phyloP scores from a whole-genome alignment of 1,140 invertebrate species.

The Drosophila baimaii region DNA sequence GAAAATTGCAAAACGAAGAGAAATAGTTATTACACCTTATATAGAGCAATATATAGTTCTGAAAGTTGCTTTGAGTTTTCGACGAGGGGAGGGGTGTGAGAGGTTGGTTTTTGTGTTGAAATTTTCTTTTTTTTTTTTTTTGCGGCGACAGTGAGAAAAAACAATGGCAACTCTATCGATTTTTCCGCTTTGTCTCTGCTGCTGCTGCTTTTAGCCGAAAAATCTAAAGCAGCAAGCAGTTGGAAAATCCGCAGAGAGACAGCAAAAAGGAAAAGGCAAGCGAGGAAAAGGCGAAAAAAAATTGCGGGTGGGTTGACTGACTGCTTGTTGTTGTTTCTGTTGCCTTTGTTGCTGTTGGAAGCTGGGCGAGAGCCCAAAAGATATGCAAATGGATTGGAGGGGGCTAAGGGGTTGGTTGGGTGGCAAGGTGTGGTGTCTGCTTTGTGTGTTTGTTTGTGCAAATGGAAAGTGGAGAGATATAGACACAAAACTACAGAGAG shows the following conservation, averaged over 20 bases:
- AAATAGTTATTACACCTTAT: neutral
- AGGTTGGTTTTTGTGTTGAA: conserved; percentile 35
- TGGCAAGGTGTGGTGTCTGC: conserved; percentile 52
- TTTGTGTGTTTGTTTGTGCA: conserved; percentile 45
- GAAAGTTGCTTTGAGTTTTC: neutral
- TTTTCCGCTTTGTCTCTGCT: conserved; percentile 75
- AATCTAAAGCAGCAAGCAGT: conserved; percentile 71
- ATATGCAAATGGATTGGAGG: conserved; percentile 73
- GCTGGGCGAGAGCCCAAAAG: conserved; percentile 61
- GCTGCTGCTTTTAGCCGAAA: conserved; percentile 65
- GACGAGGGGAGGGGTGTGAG: conserved; percentile 12
- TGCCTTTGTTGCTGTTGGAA: conserved; percentile 17
- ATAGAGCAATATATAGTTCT: neutral
- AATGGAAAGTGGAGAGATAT: conserved; percentile 76
- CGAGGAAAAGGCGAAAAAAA: conserved; percentile 31
- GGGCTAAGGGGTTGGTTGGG: conserved; percentile 29
- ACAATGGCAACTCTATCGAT: conserved; percentile 79
- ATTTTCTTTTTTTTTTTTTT: conserved; percentile 52
- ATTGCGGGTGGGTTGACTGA: conserved; percentile 61
- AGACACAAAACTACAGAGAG: conserved; percentile 58
- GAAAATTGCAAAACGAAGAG: conserved; percentile 14
- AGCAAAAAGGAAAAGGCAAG: conserved; percentile 31
- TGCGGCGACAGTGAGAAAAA: conserved; percentile 47
- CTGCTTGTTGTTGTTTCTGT: conserved; percentile 23
- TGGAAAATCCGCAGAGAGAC: conserved; percentile 49